Percentiles rank a stretch among this genome's conserved stretches.
Evolutionary conservation across 37 sponge, comb jelly and placozoan species (phyloP).

Genomic region (Halichondria panicea): DNA sequence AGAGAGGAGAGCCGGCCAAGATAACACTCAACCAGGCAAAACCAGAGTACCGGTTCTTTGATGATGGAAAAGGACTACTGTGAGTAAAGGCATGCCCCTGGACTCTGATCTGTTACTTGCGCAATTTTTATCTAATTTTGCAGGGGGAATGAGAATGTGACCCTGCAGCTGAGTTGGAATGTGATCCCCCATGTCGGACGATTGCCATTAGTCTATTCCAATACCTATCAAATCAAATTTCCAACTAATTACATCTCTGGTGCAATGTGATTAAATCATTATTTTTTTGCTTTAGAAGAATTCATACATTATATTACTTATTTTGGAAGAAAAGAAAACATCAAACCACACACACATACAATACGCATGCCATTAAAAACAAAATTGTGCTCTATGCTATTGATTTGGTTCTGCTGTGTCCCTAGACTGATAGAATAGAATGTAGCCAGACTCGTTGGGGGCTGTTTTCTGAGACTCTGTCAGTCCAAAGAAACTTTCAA

Average conservation of each 20-base stretch:
- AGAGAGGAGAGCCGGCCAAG: slow-evolving; percentile 75
- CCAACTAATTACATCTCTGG: slow-evolving; percentile 27
- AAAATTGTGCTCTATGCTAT: background rate
- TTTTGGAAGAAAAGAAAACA: slow-evolving; percentile 8
- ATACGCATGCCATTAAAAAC: background rate
- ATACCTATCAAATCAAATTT: slow-evolving; percentile 25
- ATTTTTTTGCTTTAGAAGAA: background rate
- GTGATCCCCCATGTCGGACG: slow-evolving; percentile 89
- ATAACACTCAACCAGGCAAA: slow-evolving; percentile 44
- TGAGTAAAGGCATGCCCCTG: slow-evolving; percentile 7
- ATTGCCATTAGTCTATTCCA: slow-evolving; percentile 66
- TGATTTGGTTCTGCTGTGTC: slow-evolving; percentile 6
- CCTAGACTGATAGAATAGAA: slow-evolving; percentile 91
- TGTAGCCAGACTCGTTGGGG: slow-evolving; percentile 88
- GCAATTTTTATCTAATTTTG: background rate
- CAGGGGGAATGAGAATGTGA: slow-evolving; percentile 78
- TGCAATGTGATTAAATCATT: background rate
- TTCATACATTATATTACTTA: background rate
- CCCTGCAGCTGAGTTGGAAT: slow-evolving; percentile 86
- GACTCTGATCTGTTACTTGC: background rate
- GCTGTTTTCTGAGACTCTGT: slow-evolving; percentile 69
- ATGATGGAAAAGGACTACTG: slow-evolving; percentile 86
- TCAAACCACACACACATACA: background rate
- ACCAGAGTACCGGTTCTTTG: slow-evolving; percentile 90
- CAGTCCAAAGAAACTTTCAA: slow-evolving; percentile 90